Percentiles rank a stretch among this genome's conserved stretches.
These are phyloP conservation scores for Leptarthrus brevirostris DNA, from an alignment of 2,888 invertebrate genomes.

Conservation along the genomic window DNA sequence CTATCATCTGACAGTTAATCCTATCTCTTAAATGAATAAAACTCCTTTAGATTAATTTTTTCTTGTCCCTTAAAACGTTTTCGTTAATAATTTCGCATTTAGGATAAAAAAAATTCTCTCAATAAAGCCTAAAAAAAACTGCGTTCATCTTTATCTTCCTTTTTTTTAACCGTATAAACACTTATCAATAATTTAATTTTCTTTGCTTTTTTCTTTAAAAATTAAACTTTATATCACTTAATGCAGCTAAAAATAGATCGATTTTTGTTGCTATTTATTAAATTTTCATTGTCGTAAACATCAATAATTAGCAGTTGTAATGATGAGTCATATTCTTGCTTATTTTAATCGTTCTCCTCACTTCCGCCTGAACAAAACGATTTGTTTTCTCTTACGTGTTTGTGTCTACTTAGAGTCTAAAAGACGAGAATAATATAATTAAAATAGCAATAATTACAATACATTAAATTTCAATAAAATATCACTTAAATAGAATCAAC, in stretches of 20 bases:
- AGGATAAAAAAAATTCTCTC: background rate
- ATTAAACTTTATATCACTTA: background rate
- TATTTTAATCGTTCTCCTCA: too few species aligned
- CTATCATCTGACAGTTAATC: slow-evolving; percentile 34
- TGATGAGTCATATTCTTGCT: background rate
- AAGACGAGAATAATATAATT: too few species aligned
- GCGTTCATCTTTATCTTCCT: background rate
- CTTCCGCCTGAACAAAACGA: too few species aligned
- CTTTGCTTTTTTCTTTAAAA: background rate
- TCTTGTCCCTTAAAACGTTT: background rate
- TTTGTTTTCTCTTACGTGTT: too few species aligned
- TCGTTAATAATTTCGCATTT: slow-evolving; percentile 29
- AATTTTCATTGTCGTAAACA: background rate
- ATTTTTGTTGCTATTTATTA: background rate
- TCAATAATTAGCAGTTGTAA: background rate
- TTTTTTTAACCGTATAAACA: background rate
- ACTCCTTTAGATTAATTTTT: slow-evolving; percentile 14
- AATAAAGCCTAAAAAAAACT: background rate
- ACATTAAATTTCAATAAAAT: slow-evolving; percentile 52
- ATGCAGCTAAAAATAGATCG: background rate
- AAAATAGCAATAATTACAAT: slow-evolving; percentile 48
- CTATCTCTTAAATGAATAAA: slow-evolving; percentile 52
- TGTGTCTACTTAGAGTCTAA: too few species aligned
- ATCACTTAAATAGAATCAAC: slow-evolving; percentile 55
- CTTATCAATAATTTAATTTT: background rate